These are phyloP conservation scores for Caenorhabditis sp. DNA, from an alignment of 2,888 invertebrate genomes.

Conservation along the genomic window DNA sequence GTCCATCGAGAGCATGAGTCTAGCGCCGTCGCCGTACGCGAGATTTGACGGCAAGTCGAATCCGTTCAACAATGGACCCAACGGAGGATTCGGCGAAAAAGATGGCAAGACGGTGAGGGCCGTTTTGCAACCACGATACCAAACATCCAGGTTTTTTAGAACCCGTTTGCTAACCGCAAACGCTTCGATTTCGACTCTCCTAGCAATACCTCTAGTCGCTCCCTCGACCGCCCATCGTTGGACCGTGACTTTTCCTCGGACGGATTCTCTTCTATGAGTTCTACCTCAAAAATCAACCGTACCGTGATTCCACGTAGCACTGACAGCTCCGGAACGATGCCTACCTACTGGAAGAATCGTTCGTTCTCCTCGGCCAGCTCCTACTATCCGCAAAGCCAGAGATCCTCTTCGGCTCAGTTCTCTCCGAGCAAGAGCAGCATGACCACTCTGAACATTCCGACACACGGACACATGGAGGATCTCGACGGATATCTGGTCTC, in stretches of 20 bases:
- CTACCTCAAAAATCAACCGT: constrained; percentile 10
- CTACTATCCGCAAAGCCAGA: constrained; percentile 38
- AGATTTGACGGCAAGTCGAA: constrained; percentile 34
- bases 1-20: constrained; percentile 34
- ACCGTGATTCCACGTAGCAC: constrained; percentile 21
- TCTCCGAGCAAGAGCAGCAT: too few species aligned
- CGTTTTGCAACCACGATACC: too few species aligned
- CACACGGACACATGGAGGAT: constrained; percentile 47
- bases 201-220: too few species aligned
- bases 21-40: constrained; percentile 24
- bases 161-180: constrained; percentile 50
- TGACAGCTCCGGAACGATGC: constrained; percentile 29
- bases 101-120: too few species aligned
- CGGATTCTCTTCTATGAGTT: constrained; percentile 20
- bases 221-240: constrained; percentile 22
- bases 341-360: constrained; percentile 39
- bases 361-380: constrained; percentile 56
- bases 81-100: constrained; percentile 30
- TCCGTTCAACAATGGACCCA: constrained; percentile 15
- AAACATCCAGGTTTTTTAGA: too few species aligned
- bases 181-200: constrained; percentile 15
- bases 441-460: constrained; percentile 38
- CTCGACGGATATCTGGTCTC: constrained; percentile 24
- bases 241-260: constrained; percentile 25
- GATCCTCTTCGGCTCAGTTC: too few species aligned